A percentile compares a stretch with the other conserved stretches of the same genome.
phyloP scores from a whole-genome alignment of 2,888 invertebrate species.

The Cheilosia urbana region DNA sequence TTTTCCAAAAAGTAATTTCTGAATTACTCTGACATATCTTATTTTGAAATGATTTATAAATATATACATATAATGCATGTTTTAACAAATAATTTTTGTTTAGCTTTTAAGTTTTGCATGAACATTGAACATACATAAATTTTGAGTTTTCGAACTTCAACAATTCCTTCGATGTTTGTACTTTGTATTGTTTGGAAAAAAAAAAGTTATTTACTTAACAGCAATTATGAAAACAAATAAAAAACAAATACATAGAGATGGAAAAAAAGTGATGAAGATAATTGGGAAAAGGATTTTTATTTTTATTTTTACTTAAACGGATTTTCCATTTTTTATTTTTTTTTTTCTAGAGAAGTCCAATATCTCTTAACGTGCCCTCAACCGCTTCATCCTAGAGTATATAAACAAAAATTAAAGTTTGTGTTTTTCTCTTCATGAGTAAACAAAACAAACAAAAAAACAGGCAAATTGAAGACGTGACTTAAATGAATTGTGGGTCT shows the following conservation, averaged over 20 bases:
- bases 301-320: not conserved
- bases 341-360: slow-evolving; percentile 92
- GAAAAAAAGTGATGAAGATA: slow-evolving; percentile 16
- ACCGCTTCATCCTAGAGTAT: slow-evolving; percentile 94
- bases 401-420: slow-evolving; percentile 78
- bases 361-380: slow-evolving; percentile 96
- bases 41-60: no score
- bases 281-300: slow-evolving; percentile 7
- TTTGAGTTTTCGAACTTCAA: slow-evolving; percentile 3
- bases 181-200: slow-evolving; percentile 27
- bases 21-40: no score
- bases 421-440: slow-evolving; percentile 25
- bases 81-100: not conserved
- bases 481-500: slow-evolving; percentile 28
- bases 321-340: not conserved
- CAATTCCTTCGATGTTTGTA: slow-evolving; percentile 32
- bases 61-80: no score
- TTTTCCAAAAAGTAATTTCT: no score
- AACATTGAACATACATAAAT: slow-evolving; percentile 43
- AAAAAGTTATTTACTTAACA: slow-evolving; percentile 6
- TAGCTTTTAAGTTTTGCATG: slow-evolving; percentile 48
- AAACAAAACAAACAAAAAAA: slow-evolving; percentile 39
- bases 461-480: slow-evolving; percentile 7
- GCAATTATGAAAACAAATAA: not conserved
- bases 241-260: not conserved